phyloP scores from a whole-genome alignment of 2,888 invertebrate species.

The Timema cristinae region DNA sequence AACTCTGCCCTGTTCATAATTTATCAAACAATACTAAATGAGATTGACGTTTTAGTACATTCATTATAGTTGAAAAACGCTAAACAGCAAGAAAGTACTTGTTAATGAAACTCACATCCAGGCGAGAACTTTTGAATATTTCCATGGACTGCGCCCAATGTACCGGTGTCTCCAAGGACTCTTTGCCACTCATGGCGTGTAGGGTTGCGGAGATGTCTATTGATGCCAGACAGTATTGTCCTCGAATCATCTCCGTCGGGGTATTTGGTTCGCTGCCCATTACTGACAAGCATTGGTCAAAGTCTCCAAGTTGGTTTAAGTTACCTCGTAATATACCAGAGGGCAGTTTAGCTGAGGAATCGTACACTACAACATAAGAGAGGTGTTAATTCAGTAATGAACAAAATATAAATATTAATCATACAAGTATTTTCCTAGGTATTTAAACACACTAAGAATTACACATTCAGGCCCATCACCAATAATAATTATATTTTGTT shows the following conservation, averaged over 20 bases:
- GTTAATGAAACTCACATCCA: slow-evolving; percentile 50
- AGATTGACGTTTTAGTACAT: too few relatives aligned
- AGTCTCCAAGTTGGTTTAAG: slow-evolving; percentile 32
- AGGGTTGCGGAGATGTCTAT: slow-evolving; percentile 54
- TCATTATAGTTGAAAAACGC: too few relatives aligned
- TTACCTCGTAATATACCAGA: slow-evolving; percentile 31
- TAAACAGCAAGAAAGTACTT: too few relatives aligned
- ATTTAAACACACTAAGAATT: too few relatives aligned
- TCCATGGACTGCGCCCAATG: slow-evolving; percentile 43
- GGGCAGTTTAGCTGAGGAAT: slow-evolving; percentile 31
- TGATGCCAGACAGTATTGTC: slow-evolving; percentile 65
- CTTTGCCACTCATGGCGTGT: slow-evolving; percentile 31
- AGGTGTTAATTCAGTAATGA: too few relatives aligned
- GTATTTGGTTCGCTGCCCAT: background rate
- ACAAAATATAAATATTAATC: too few relatives aligned
- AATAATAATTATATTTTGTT: too few relatives aligned
- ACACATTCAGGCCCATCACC: too few relatives aligned
- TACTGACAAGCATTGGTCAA: slow-evolving; percentile 31
- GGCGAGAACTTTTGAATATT: slow-evolving; percentile 58
- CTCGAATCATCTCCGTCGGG: slow-evolving; percentile 37
- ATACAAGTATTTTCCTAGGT: too few relatives aligned
- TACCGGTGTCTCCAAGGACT: too few relatives aligned
- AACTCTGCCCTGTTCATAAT: too few relatives aligned
- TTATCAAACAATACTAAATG: too few relatives aligned
- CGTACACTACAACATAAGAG: slow-evolving; percentile 23